Evolutionary conservation across 2,797 vertebrate genomes (phyloP), one percentile per base, ranked within the genome.

Genomic region (Anolis apletophallus): DNA sequence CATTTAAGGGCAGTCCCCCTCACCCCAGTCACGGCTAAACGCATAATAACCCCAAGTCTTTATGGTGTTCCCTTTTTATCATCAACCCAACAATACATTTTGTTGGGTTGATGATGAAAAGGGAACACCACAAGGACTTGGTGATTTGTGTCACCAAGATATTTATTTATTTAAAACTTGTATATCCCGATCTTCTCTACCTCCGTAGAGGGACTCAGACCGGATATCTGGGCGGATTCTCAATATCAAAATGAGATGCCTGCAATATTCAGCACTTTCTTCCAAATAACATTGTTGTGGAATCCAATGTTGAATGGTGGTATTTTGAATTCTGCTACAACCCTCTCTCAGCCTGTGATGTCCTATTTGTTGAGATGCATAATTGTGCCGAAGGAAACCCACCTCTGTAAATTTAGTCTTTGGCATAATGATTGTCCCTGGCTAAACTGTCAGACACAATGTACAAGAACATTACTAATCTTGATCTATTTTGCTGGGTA

Each of bases 381-480:
- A 81, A 83, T 5, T 1, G 88, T 19, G n/a, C 3, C 61, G 73
- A 85, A 86, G 46, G 0, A 17, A n/a, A 72, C 12, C 0, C 8
- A 80, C 75, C 73, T 34, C 81, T 0, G 14, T 10, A 9, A 36
- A n/a, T 64, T 61, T 68, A 88, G 59, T 34, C 68, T 8, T 40
- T 80, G 26, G 32, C 23, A 71, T 55, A 73, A n/a, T 61, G 68
- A 55, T 7, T 86, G 79, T 76, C 88, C 57, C 29, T 73, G 81
- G 74, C 19, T n/a, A 52, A 54, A 80, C 75, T 50, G 4, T 85
- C 11, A 73, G n/a, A 76, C 26, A 29, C 54, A 80, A 72, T 81
- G 72, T n/a, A 6, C 17, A 88, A 36, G n/a, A 88, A 10, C 55
- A 59, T 71, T 72, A 36, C 23, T 52, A 61, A 19, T 0, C 46